Percentiles rank a stretch among this genome's conserved stretches.
Conservation (phyloP, 2,888 invertebrate genomes). For the Pyrrhosoma nymphula region DNA sequence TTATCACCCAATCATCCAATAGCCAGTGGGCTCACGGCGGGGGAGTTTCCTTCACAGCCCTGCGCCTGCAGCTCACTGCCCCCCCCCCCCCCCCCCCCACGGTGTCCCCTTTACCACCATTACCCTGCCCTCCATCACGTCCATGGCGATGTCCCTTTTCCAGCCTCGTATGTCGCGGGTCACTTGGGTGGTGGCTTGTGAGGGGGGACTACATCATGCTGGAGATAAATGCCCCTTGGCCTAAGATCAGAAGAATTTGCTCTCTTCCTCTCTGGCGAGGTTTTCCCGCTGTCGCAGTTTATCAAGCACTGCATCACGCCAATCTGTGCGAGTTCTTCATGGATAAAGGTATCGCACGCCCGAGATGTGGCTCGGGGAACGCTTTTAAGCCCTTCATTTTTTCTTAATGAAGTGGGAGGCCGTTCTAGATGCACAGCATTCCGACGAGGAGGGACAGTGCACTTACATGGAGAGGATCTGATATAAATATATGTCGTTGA, state of each 20-base stretch:
- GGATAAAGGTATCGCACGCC: neutral
- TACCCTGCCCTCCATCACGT: neutral
- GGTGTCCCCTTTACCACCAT: too few relatives aligned
- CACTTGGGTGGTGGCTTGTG: neutral
- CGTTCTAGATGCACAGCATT: too few relatives aligned
- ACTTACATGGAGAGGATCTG: too few relatives aligned
- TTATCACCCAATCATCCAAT: slow-evolving; percentile 22
- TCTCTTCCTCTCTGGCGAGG: neutral
- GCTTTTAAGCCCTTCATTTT: neutral
- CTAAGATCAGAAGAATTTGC: slow-evolving; percentile 9
- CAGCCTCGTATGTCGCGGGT: neutral
- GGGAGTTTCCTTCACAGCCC: neutral
- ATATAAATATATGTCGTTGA: too few relatives aligned
- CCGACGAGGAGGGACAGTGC: too few relatives aligned
- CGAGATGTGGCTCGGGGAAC: neutral
- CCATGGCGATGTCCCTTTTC: neutral
- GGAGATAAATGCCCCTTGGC: slow-evolving; percentile 19
- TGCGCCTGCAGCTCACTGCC: neutral
- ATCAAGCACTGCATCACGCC: slow-evolving; percentile 15
- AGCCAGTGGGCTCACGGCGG: neutral
- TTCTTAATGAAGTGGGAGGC: neutral
- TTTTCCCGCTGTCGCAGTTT: neutral
- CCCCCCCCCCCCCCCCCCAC: neutral
- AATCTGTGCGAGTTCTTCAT: neutral
- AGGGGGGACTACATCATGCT: neutral